phyloP scores from a whole-genome alignment of 2,797 vertebrate species.

The Euthynnus affinis region DNA sequence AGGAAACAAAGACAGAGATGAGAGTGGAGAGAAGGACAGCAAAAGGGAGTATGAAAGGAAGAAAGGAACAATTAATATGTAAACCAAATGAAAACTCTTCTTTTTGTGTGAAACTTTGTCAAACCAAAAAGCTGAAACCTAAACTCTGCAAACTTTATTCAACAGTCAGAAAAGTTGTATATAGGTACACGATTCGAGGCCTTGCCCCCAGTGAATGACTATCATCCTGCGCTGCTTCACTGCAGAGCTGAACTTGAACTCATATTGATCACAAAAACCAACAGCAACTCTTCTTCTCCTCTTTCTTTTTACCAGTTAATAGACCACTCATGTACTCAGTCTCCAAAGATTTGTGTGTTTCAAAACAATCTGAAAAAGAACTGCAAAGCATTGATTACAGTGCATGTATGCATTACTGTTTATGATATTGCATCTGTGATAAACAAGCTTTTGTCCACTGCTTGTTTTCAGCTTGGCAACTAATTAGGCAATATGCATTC shows the following conservation, averaged over 20 bases:
- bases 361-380: neutral
- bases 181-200: constrained; percentile 12
- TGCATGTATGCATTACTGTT: neutral
- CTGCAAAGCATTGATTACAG: constrained; percentile 18
- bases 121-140: constrained; percentile 15
- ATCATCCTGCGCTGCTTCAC: neutral
- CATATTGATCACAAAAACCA: neutral
- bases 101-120: neutral
- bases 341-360: constrained; percentile 12
- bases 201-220: constrained; percentile 7
- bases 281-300: constrained; percentile 42
- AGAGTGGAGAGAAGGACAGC: neutral
- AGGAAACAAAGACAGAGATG: neutral
- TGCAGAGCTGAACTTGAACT: constrained; percentile 33
- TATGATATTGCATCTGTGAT: constrained; percentile 7
- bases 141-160: constrained; percentile 15
- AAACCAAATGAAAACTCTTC: neutral
- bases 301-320: constrained; percentile 17
- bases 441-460: constrained; percentile 46
- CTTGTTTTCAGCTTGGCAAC: constrained; percentile 36
- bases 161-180: constrained; percentile 17
- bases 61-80: neutral
- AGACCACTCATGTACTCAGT: neutral
- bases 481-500: constrained; percentile 43
- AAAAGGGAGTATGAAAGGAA: neutral